Evolutionary conservation across 2,888 invertebrate genomes (phyloP), one percentile per base, ranked within the genome.

Genomic region (Caenorhabditis sp.): DNA sequence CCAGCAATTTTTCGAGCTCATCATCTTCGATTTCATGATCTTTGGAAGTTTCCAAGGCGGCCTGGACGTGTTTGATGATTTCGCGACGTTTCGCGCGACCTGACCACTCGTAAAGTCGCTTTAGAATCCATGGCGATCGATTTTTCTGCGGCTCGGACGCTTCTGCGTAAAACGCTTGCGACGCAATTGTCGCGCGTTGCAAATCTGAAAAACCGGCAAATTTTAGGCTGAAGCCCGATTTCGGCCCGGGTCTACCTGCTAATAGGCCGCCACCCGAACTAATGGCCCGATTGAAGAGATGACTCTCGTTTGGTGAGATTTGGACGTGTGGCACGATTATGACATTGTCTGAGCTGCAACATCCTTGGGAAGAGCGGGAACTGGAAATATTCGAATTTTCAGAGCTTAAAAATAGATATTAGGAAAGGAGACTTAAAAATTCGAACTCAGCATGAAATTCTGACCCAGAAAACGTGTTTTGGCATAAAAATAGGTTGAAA

Each of bases 71-170:
- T 60, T 86, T 85, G 26, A 85, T 81, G 62, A 87, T 83, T 64
- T 88, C 88, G 1, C 87, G 69, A 25, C 85, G 71, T 63, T 88
- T 88, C 20, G 87, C 89, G 53, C 91, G 88, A 72, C 90, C 89
- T 7, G 89, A 89, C 78, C 90, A 89, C 73, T 91, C 91, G 83
- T 91, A 90, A 90, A 87, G 68, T 76, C 87, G 66, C 54, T 86
- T 83, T 61, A 87, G 74, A 67, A 87, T 87, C 86, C 87, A 88
- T 23, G 87, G 85, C 5, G 86, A 84, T 20, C 87, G 70, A 52
- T 81, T 81, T 50, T 81, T 83, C 49, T 70, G 76, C 0, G 76
- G 74, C 26, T 83, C 80, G 36, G 70, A 78, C 52, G 82, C 84
- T 64, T 87, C 86, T 5, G 85, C 82, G 63, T 88, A 87, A 70